Evolutionary conservation across 1,140 invertebrate species (phyloP).

Genomic region (Micrasema longulum): DNA sequence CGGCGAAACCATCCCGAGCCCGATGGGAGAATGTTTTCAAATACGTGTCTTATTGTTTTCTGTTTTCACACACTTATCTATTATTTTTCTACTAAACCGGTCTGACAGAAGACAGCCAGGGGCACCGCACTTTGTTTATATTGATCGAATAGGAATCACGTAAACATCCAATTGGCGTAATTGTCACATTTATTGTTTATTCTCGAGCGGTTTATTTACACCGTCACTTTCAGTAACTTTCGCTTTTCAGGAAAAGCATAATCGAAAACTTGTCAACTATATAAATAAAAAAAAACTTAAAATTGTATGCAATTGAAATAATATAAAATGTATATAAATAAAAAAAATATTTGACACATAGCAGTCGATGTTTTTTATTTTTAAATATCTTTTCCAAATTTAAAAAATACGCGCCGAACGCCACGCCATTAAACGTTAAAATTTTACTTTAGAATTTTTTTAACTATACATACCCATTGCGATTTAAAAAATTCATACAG

Average conservation of each 20-base stretch:
- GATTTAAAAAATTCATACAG: too few species aligned
- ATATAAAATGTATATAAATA: too few species aligned
- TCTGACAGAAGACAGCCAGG: conserved; percentile 16
- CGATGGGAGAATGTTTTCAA: conserved; percentile 3
- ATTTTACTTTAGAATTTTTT: too few species aligned
- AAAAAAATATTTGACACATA: too few species aligned
- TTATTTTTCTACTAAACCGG: conserved; percentile 33
- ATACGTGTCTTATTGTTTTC: conserved; percentile 5
- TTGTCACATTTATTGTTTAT: conserved; percentile 4
- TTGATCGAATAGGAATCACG: conserved; percentile 23
- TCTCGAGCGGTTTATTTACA: conserved; percentile 43
- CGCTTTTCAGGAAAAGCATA: conserved; percentile 21
- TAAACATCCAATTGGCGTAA: conserved; percentile 36
- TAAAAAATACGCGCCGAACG: too few species aligned
- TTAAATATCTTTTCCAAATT: too few species aligned
- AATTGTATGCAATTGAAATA: too few species aligned
- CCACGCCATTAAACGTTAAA: too few species aligned
- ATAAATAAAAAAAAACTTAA: too few species aligned
- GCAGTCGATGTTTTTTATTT: too few species aligned
- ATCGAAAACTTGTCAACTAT: too few species aligned
- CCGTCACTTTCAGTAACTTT: conserved; percentile 41
- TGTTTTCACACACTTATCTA: conserved; percentile 10
- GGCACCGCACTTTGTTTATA: conserved; percentile 36
- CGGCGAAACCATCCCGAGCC: not conserved
- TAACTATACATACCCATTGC: too few species aligned